Evolutionary conservation across 2,797 vertebrate species (phyloP).

Genomic region (Bryconaethiops microstoma): DNA sequence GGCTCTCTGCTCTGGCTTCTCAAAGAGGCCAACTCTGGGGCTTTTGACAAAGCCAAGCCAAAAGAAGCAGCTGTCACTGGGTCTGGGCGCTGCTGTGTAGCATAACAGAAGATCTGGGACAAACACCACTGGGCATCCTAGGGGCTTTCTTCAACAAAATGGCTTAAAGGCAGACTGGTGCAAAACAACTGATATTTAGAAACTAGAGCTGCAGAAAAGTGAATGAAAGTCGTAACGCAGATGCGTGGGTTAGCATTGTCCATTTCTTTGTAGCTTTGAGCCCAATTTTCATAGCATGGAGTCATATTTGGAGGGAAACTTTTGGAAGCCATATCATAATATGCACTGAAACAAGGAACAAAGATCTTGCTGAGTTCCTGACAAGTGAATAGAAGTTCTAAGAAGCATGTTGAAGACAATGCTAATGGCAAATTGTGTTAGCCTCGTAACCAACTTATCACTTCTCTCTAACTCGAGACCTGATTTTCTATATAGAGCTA

Average conservation of each 20-base stretch:
- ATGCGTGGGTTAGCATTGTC: background rate
- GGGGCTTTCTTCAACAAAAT: background rate
- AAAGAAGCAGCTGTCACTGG: slow-evolving; percentile 26
- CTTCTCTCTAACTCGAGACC: background rate
- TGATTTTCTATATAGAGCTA: background rate
- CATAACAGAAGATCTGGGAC: slow-evolving; percentile 11
- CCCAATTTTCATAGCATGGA: background rate
- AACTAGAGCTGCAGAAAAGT: background rate
- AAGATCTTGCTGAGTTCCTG: background rate
- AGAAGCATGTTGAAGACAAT: background rate
- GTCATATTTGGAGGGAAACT: background rate
- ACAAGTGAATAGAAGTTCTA: background rate
- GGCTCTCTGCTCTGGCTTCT: slow-evolving; percentile 23
- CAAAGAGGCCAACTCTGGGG: slow-evolving; percentile 13
- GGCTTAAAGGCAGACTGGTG: background rate
- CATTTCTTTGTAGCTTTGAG: background rate
- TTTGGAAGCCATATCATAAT: background rate
- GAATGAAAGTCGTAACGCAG: background rate
- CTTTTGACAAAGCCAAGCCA: slow-evolving; percentile 35
- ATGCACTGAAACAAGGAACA: background rate
- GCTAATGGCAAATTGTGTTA: background rate
- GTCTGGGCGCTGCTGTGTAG: slow-evolving; percentile 16
- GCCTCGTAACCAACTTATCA: background rate
- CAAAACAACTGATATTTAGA: background rate
- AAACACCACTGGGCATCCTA: background rate